Conservation (phyloP, 2,113 vertebrate genomes). For the Pygoscelis adeliae region DNA sequence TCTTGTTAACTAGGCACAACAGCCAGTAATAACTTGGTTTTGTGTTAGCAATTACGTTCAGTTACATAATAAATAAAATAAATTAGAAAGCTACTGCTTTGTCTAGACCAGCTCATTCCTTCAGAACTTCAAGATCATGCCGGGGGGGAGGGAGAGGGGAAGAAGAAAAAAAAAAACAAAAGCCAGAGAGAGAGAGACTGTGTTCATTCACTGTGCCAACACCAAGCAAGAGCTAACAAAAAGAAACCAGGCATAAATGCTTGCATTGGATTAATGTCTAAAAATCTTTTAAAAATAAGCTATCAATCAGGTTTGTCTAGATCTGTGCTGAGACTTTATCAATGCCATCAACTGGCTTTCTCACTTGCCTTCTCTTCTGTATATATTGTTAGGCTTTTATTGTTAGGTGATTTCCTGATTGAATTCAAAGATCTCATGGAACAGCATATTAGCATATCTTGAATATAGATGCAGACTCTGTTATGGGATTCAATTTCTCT, state of each 20-base stretch:
- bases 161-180: not conserved
- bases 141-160: no score
- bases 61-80: not conserved
- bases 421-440: conserved; percentile 1
- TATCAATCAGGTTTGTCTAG: not conserved
- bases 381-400: conserved; percentile 35
- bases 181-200: no score
- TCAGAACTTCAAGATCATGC: not conserved
- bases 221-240: not conserved
- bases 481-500: conserved; percentile 50
- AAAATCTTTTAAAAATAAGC: not conserved
- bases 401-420: conserved; percentile 59
- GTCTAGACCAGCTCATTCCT: not conserved
- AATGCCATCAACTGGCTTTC: conserved; percentile 26
- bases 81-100: not conserved
- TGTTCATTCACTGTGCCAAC: not conserved
- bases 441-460: conserved; percentile 45
- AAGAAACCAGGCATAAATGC: not conserved
- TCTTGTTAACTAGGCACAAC: not conserved
- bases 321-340: not conserved
- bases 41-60: not conserved
- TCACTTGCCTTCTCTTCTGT: not conserved
- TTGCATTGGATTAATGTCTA: not conserved
- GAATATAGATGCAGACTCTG: conserved; percentile 61
- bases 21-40: not conserved